Percentiles rank a stretch among this genome's conserved stretches.
These are phyloP conservation scores for Polypedilum vanderplanki DNA, from an alignment of 1,140 invertebrate genomes.

Conservation along the genomic window DNA sequence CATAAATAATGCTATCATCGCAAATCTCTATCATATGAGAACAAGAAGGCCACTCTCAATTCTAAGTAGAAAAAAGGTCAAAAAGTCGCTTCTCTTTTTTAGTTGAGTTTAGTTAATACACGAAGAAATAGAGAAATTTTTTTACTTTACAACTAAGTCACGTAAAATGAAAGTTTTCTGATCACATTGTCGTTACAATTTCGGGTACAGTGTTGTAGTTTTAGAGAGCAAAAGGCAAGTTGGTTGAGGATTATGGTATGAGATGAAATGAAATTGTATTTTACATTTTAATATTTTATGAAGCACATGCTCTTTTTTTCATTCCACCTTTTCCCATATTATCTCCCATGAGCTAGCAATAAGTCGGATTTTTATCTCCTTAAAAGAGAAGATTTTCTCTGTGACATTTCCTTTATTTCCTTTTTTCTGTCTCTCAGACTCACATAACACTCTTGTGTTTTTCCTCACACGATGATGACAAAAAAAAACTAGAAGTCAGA, in stretches of 20 bases:
- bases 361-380: constrained; percentile 5
- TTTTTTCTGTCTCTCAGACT: background rate
- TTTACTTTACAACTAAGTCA: background rate
- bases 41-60: too few species aligned
- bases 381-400: background rate
- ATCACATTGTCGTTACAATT: constrained; percentile 24
- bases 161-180: constrained; percentile 28
- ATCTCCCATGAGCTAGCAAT: constrained; percentile 16
- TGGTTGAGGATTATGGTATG: background rate
- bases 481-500: background rate
- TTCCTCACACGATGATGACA: background rate
- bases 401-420: background rate
- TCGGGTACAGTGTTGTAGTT: background rate
- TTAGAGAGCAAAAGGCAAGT: background rate
- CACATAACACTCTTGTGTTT: background rate
- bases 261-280: constrained; percentile 7
- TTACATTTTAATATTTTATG: constrained; percentile 28
- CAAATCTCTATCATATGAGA: too few species aligned
- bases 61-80: background rate
- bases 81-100: background rate
- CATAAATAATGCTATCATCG: too few species aligned
- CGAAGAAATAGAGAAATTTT: background rate
- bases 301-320: constrained; percentile 3
- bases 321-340: background rate
- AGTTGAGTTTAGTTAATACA: background rate